Base-by-base conservation (phyloP, 2,113 vertebrate genomes). In the zebrafish (Danio rerio) region DNA sequence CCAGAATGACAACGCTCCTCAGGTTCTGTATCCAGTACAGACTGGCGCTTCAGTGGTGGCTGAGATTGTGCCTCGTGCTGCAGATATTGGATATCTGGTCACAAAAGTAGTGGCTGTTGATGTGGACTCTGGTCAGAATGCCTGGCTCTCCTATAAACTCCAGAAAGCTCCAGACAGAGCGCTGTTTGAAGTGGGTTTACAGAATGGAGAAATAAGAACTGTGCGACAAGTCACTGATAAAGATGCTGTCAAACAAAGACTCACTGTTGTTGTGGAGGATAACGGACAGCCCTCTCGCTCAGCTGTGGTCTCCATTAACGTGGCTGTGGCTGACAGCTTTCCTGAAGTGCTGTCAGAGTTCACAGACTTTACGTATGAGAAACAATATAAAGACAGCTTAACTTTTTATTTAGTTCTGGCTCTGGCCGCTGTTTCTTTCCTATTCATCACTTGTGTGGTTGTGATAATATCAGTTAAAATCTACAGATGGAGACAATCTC, bases 1-100 rank as follows among this genome's bases (percentile, higher is more conserved):
- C 81, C 85, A 81, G 61, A 90, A 88, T 55, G 87, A 88, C 68
- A 89, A 89, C 16, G 62, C 73, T 4, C 81, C 81, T 18, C 81
- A 65, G 62, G 31, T 65, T 65, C 62, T 65, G 62, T 65, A 65
- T 65, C 31, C 62, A 42, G 62, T 65, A 40, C 62, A 65, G 31
- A 65, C 62, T 16, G 62, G 31, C 7, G 31, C 62, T 65, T 42
- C 62, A 40, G 62, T 42, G 31, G 21, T 65, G 62, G 62, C 31
- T 65, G 62, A 65, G 62, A 65, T 42, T 65, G 62, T 65, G 62
- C 62, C 62, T 65, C 62, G 62, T 42, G 31, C 62, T 42, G 62
- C 62, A 65, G 62, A 65, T 42, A 21, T 65, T 42, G 62, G 62
- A 65, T 65, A 65, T 65, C 62, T 65, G 62, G 62, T 65, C 13